Percentiles rank a stretch among this genome's conserved stretches.
Conservation (phyloP, 2,797 vertebrate genomes). For the Cirrhinus mrigala region DNA sequence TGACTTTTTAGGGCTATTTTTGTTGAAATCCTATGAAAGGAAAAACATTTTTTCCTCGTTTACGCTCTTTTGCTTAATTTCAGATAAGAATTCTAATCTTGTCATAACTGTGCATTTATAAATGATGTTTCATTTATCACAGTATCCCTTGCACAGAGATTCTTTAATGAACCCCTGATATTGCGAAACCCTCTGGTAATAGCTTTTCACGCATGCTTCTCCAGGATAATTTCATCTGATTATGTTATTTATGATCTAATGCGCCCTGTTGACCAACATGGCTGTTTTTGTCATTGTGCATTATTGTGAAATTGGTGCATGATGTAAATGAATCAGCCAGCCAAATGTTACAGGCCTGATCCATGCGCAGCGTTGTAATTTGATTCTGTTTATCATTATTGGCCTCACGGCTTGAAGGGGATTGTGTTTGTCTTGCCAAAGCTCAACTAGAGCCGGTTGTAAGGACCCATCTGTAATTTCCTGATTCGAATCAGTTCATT, state of each 20-base stretch:
- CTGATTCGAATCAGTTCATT: conserved; percentile 12
- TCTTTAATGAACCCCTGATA: conserved; percentile 14
- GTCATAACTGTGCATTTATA: background rate
- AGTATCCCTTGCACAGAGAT: background rate
- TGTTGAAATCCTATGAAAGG: background rate
- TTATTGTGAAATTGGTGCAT: background rate
- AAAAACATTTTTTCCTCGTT: background rate
- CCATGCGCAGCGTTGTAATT: background rate
- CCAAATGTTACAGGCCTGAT: background rate
- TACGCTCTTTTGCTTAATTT: background rate
- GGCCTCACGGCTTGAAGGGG: background rate
- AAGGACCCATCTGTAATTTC: conserved; percentile 3
- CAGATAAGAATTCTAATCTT: conserved; percentile 20
- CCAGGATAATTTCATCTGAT: background rate
- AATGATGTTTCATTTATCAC: background rate
- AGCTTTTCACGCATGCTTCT: background rate
- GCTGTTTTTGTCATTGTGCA: background rate
- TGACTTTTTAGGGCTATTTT: background rate
- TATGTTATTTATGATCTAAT: conserved; percentile 14
- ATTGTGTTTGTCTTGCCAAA: conserved; percentile 7
- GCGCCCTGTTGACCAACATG: background rate
- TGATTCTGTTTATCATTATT: conserved; percentile 13
- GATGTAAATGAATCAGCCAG: background rate
- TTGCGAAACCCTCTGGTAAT: background rate
- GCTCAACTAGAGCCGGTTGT: background rate